Conservation (phyloP, 2,888 invertebrate genomes). For the Cheilosia soror region DNA sequence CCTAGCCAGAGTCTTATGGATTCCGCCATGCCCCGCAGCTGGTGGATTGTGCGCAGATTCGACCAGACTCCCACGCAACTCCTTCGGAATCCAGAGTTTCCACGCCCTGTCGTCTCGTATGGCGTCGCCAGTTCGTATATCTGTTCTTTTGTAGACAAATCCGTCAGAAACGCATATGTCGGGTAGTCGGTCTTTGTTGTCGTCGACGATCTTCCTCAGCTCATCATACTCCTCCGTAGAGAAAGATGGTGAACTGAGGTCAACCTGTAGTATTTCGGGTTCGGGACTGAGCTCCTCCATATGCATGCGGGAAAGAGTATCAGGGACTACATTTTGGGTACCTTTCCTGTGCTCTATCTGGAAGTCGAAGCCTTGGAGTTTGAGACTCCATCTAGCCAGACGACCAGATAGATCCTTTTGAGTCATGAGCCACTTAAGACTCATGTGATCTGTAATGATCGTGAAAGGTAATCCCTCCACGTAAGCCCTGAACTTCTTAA, state of each 20-base stretch:
- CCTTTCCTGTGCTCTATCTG: neutral
- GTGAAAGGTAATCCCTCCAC: neutral
- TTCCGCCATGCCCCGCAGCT: neutral
- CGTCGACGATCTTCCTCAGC: neutral
- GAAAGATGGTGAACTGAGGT: neutral
- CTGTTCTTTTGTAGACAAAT: neutral
- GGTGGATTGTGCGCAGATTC: neutral
- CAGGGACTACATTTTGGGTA: too few species aligned
- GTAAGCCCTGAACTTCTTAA: neutral
- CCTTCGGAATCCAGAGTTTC: neutral
- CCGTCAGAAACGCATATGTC: neutral
- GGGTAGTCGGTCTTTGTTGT: neutral
- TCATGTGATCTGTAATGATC: neutral
- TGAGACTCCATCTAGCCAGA: neutral
- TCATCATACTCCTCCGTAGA: neutral
- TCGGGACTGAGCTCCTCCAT: too few species aligned
- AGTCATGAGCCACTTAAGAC: neutral
- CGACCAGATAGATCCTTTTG: neutral
- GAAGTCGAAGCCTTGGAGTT: neutral
- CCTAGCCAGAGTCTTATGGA: neutral
- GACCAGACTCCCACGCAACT: neutral
- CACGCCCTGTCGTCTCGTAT: neutral
- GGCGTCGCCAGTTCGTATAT: neutral
- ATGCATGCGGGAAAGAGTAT: neutral
- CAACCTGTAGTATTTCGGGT: too few species aligned